phyloP scores from a whole-genome alignment of 2,113 vertebrate species.

The Pseudopodoces humilis region DNA sequence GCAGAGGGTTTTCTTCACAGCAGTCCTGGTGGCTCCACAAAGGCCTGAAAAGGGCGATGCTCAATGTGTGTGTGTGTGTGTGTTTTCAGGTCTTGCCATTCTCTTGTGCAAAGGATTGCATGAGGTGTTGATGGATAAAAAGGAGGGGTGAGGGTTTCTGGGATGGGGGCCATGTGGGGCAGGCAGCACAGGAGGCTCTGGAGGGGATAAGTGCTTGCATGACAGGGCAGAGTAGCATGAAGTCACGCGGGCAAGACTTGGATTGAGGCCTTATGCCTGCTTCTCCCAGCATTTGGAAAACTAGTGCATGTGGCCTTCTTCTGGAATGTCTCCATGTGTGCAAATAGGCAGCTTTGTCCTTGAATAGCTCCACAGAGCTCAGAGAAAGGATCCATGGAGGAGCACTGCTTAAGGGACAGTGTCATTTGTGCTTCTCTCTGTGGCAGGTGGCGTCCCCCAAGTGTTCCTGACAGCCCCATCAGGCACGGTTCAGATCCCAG shows the following conservation, averaged over 20 bases:
- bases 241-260: neutral
- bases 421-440: conserved; percentile 7
- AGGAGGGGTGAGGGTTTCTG: neutral
- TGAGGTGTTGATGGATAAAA: neutral
- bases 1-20: neutral
- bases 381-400: neutral
- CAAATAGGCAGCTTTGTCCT: neutral
- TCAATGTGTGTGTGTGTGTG: neutral
- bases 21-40: neutral
- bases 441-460: conserved; percentile 88
- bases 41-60: neutral
- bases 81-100: neutral
- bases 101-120: neutral
- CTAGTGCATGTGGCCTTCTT: neutral
- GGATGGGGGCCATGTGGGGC: neutral
- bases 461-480: conserved; percentile 94
- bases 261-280: neutral
- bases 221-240: neutral
- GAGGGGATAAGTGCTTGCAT: neutral
- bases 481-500: conserved; percentile 95
- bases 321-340: neutral
- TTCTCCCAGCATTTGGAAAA: neutral
- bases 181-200: neutral
- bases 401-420: neutral
- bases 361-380: neutral